A percentile compares a stretch with the other conserved stretches of the same genome.
Evolutionary conservation across 2,888 invertebrate genomes (phyloP).

Genomic region (Notodonta ziczac): DNA sequence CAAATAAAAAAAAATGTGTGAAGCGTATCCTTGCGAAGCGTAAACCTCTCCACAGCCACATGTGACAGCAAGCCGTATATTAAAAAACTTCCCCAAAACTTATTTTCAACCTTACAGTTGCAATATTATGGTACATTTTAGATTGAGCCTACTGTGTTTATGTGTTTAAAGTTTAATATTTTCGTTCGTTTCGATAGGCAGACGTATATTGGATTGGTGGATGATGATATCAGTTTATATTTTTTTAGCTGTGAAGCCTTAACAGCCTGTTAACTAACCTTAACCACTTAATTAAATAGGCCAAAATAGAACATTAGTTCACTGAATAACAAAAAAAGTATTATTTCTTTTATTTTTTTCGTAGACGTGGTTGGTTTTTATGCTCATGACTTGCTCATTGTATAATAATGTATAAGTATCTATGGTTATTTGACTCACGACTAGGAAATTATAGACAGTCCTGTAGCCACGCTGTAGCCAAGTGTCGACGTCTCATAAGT

Average conservation of each 20-base stretch:
- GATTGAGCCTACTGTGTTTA: neutral
- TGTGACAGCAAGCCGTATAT: constrained; percentile 17
- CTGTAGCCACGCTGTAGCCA: no score
- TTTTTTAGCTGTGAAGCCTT: neutral
- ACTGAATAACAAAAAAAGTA: no score
- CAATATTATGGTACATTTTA: neutral
- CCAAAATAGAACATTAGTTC: no score
- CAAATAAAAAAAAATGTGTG: constrained; percentile 11
- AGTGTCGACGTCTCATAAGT: no score
- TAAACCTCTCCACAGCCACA: constrained; percentile 37
- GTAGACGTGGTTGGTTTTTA: no score
- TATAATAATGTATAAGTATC: no score
- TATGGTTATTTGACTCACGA: no score
- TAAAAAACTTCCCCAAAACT: constrained; percentile 8
- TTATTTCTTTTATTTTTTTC: no score
- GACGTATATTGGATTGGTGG: neutral
- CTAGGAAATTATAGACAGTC: no score
- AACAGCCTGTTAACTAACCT: no score
- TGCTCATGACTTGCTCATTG: no score
- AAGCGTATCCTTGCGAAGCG: constrained; percentile 44
- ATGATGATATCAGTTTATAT: neutral
- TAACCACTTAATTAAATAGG: no score
- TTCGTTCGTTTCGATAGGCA: constrained; percentile 36
- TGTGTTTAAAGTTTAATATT: constrained; percentile 29
- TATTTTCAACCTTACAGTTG: neutral